A percentile compares a stretch with the other conserved stretches of the same genome.
Conservation (phyloP, 2,113 vertebrate species). For the Lagopus leucura region DNA sequence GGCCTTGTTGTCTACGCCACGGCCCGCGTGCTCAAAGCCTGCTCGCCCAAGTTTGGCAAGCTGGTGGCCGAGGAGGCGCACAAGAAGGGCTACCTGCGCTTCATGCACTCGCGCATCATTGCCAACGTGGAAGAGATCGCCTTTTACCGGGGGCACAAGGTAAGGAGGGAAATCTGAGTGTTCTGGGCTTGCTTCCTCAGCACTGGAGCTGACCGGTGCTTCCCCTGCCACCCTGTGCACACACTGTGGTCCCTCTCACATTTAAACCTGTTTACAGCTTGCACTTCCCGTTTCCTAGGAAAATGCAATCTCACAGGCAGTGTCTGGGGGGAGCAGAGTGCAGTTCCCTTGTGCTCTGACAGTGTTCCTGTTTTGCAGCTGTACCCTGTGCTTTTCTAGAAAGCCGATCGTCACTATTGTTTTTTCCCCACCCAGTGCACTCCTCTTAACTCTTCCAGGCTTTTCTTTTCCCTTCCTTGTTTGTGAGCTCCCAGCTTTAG, state of each 20-base stretch:
- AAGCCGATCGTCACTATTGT: neutral
- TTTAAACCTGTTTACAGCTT: constrained; percentile 16
- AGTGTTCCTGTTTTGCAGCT: neutral
- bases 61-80: constrained; percentile 97
- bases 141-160: constrained; percentile 98
- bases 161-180: constrained; percentile 68
- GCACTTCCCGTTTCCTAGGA: constrained; percentile 51
- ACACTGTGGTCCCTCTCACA: neutral
- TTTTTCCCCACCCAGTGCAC: neutral
- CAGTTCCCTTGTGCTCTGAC: neutral
- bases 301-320: neutral
- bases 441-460: neutral
- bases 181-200: neutral
- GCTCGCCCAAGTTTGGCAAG: constrained; percentile 94
- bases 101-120: constrained; percentile 95
- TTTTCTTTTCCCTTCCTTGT: neutral
- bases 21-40: constrained; percentile 91
- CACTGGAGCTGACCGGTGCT: fast-evolving
- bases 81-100: constrained; percentile 92
- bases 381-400: neutral
- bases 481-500: neutral
- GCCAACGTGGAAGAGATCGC: constrained; percentile 98
- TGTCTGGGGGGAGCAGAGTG: neutral
- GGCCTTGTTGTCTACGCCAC: constrained; percentile 94
- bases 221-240: neutral